A percentile compares a stretch with the other conserved stretches of the same genome.
Conservation (phyloP, 2,113 vertebrate species). For the Platysteira castanea region DNA sequence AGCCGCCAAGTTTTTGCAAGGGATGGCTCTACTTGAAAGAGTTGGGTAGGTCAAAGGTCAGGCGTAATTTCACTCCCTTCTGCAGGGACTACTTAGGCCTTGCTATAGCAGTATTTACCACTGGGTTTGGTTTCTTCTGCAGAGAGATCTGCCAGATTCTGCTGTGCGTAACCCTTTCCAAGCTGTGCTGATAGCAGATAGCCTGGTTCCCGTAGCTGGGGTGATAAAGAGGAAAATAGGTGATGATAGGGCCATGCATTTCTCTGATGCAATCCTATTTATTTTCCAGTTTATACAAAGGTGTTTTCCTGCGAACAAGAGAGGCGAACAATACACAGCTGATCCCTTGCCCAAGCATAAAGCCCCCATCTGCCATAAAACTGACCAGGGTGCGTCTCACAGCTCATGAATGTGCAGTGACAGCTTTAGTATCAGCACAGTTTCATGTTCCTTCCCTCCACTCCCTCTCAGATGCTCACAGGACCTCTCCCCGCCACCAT, state of each 20-base stretch:
- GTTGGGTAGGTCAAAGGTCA: slow-evolving; percentile 19
- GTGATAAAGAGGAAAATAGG: not conserved
- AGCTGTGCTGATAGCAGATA: not conserved
- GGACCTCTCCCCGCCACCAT: not conserved
- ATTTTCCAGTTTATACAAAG: not conserved
- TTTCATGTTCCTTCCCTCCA: not conserved
- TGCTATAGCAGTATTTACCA: slow-evolving; percentile 40
- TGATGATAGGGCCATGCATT: not conserved
- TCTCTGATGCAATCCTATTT: not conserved
- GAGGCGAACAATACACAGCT: not conserved
- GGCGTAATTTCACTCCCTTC: slow-evolving; percentile 43
- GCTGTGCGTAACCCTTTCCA: not conserved
- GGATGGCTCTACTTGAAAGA: slow-evolving; percentile 58
- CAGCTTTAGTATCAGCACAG: not conserved
- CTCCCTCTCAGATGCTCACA: not conserved
- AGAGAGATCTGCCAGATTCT: not conserved
- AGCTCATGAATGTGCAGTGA: not conserved
- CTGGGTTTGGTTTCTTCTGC: slow-evolving; percentile 43
- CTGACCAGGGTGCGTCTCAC: fast-evolving
- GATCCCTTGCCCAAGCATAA: not conserved
- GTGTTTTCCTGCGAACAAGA: not conserved
- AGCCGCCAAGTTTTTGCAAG: slow-evolving; percentile 15
- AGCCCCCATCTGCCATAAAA: not conserved
- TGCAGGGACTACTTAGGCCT: slow-evolving; percentile 33
- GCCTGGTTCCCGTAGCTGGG: not conserved